A percentile compares a stretch with the other conserved stretches of the same genome.
Evolutionary conservation across 1,140 invertebrate genomes (phyloP).

Genomic region (Trypoxylus dichotomus): DNA sequence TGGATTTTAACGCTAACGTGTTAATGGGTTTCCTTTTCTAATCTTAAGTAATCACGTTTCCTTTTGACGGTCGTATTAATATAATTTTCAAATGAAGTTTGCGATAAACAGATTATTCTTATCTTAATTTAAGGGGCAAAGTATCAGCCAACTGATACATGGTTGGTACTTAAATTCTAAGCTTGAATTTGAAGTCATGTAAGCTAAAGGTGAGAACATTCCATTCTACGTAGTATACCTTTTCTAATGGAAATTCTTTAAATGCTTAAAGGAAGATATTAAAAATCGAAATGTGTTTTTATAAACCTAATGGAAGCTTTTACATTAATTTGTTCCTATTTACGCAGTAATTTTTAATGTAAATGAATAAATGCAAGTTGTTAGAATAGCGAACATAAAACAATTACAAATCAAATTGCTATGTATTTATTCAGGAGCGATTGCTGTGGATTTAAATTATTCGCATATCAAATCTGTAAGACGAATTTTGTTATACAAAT

Average conservation of each 20-base stretch:
- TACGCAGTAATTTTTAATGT: too few species aligned
- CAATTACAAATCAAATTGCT: too few species aligned
- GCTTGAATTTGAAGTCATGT: not conserved
- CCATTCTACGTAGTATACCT: not conserved
- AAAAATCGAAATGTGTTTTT: constrained; percentile 8
- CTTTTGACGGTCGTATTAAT: constrained; percentile 13
- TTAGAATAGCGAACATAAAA: too few species aligned
- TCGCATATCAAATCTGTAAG: too few species aligned
- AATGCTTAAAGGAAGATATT: constrained; percentile 17
- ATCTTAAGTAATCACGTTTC: constrained; percentile 13
- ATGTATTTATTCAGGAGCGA: too few species aligned
- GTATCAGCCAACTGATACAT: not conserved
- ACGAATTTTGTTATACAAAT: too few species aligned
- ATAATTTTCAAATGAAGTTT: constrained; percentile 9
- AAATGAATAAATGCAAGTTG: too few species aligned
- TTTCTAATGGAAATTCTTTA: not conserved
- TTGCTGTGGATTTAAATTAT: too few species aligned
- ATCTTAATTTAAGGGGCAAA: not conserved
- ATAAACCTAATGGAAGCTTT: not conserved
- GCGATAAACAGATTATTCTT: not conserved
- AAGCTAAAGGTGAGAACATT: not conserved
- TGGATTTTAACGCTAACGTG: constrained; percentile 16
- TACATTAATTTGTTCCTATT: too few species aligned
- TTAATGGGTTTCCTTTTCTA: constrained; percentile 16
- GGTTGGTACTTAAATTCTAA: not conserved